Evolutionary conservation across 2,888 invertebrate species (phyloP).

Genomic region (Stegana nigrithorax): DNA sequence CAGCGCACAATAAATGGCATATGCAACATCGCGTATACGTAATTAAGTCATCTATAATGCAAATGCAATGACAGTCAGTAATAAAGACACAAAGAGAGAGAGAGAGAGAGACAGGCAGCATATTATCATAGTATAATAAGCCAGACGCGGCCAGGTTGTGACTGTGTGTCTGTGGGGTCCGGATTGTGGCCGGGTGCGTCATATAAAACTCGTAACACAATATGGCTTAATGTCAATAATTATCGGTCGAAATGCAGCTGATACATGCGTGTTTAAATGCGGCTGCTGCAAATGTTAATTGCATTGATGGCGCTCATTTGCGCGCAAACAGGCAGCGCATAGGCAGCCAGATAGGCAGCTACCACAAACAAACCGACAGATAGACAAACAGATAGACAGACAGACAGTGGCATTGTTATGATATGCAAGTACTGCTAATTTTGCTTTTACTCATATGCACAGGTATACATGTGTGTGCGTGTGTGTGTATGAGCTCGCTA

Average conservation of each 20-base stretch:
- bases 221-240: constrained; percentile 11
- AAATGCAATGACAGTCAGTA: not conserved
- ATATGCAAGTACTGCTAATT: too few species aligned
- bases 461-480: not conserved
- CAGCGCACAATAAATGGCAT: too few species aligned
- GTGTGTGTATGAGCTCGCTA: constrained; percentile 23
- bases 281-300: constrained; percentile 38
- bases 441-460: constrained; percentile 27
- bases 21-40: not conserved
- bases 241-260: constrained; percentile 45
- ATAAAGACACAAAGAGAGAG: too few species aligned
- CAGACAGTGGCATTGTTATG: too few species aligned
- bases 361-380: not conserved
- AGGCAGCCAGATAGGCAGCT: too few species aligned
- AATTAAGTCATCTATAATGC: not conserved
- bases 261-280: constrained; percentile 39
- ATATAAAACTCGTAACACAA: not conserved
- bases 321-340: not conserved
- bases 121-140: too few species aligned
- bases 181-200: not conserved
- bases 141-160: too few species aligned
- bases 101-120: too few species aligned
- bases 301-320: constrained; percentile 37
- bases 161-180: not conserved
- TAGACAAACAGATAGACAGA: not conserved